Base-by-base conservation (phyloP, 2,888 invertebrate species). In the Drosophila pegasa region DNA sequence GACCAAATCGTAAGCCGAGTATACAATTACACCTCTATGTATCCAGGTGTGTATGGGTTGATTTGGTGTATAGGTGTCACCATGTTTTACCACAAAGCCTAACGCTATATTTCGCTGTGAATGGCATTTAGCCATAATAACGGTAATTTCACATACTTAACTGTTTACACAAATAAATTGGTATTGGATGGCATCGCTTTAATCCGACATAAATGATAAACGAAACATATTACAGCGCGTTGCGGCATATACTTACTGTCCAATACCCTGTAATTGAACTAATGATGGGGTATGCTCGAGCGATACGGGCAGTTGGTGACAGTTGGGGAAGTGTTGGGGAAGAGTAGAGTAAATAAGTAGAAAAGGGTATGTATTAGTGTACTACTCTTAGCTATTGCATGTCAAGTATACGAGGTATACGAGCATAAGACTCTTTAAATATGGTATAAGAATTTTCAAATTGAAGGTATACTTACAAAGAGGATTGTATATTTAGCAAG, bases 141-240 rank as follows among this genome's bases (percentile, higher is more conserved):
- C 43, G 59, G 52, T 52, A 60, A 56, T 48, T 47, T 47, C 41
- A 52, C 51, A 52, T 56, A 62, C 58, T 73, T 56, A 55, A 68
- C 41, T 31, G 40, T 41, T 48, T 20, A 50, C 33, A 20, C 18
- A 51, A n/a, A 62, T 54, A 37, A 45, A 54, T 37, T 55, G 51
- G 48, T 52, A 31, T 48, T 65, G 48, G 52, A 37, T 37, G 27
- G 40, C 60, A 65, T 38, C 51, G 43, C 56, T 35, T 71, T 71
- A 71, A 71, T 71, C 71, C 47, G 22, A 33, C 38, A 69, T 54
- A 59, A 68, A 63, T 74, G 59, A 74, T 68, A 48, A 73, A 51
- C 18, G 29, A 33, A 40, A 45, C 37, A 55, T 52, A 35, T 52
- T 43, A 37, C 58, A 57, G n/a, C 31, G 52, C n/a, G 45, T 45